Evolutionary conservation across 2,113 vertebrate genomes (phyloP), one percentile per base, ranked within the genome.

Genomic region (Dicrurus megarhynchus): DNA sequence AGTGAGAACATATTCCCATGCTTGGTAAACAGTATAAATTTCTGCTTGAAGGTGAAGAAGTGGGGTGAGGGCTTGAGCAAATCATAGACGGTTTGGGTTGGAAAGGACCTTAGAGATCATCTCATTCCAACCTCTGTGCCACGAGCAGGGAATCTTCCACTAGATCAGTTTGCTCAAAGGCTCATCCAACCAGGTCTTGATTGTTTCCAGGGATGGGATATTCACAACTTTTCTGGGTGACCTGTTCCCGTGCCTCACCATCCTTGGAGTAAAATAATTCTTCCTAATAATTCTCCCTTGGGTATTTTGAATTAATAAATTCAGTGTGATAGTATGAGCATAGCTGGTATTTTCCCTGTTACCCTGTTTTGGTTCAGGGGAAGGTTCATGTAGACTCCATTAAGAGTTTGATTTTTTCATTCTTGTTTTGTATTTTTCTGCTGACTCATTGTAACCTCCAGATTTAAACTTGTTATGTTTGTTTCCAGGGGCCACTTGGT

Each of bases 381-480:
- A 78, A 56, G 3, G 7, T 56, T 91, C 10, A 10, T 41, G 19
- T 28, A 63, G 30, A 47, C 10, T 52, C 7, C 13, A 41, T 63
- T 64, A 75, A 78, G 8, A 30, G 18, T 14, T 86, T 56, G 24
- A 39, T 68, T 83, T 93, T 37, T 89, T 85, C 39, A 69, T 86
- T 85, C 41, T 65, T 0, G 0, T 70, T 89, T 69, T 85, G 20
- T 56, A 11, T 59, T 89, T 87, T 89, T 50, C 60, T 63, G 9
- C 37, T 70, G 33, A 53, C 17, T 80, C 28, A 44, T 24, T 87
- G 87, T 52, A 33, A 32, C n/a, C 7, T 74, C 11, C 21, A 70
- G 20, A 52, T 77, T 93, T 42, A 60, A 70, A 10, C 8, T 83
- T 1, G 0, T 56, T 70, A 9, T 0, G 0, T 22, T 67, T 79